Evolutionary conservation across 2,888 invertebrate genomes (phyloP), one percentile per base, ranked within the genome.

Genomic region (Rutpela maculata): DNA sequence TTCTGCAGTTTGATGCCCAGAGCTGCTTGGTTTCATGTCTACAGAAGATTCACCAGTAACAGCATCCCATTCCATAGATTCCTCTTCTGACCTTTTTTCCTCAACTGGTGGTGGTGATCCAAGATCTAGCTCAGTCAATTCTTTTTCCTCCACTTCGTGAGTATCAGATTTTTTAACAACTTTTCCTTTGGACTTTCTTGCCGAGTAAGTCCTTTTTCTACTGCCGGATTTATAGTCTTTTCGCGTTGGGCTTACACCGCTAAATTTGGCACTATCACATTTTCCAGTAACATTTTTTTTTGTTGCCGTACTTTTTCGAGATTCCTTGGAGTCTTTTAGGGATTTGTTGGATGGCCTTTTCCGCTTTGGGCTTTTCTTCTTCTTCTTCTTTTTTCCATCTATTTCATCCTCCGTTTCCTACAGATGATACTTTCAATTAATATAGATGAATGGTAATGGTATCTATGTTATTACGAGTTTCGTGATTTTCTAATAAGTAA

Each of bases 1-100:
- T 78, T 89, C 90, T 6, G 88, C 87, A 80, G 89, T 89, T 18
- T 85, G 88, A n/a, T 84, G 88, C 63, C 86, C 88, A 0, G 89
- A 88, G 80, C 88, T 89, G 10, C 80, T 78, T 7, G 74, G 43
- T 76, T 86, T 84, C 35, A 86, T 72, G 75, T 88, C 87, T 11
- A 82, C 80, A 17, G 85, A 84, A 65, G 87, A 87, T 18, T 85
- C 82, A 4, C 86, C 86, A 6, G 84, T 82, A 72, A 84, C 86
- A 72, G 84, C 85, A 11, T 77, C 88, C 85, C 84, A 87, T 76
- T 87, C 88, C 57, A 79, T 78, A 19, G 76, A 70, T 73, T 85
- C 85, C 18, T 85, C 84, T 9, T 77, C 78, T 57, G 75, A 66
- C 19, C 83, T 70, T 72, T 84, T 83, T 17, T 77, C 56, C 60